Evolutionary conservation across 2,888 invertebrate species (phyloP).

Genomic region (Entomobrya multifasciata): DNA sequence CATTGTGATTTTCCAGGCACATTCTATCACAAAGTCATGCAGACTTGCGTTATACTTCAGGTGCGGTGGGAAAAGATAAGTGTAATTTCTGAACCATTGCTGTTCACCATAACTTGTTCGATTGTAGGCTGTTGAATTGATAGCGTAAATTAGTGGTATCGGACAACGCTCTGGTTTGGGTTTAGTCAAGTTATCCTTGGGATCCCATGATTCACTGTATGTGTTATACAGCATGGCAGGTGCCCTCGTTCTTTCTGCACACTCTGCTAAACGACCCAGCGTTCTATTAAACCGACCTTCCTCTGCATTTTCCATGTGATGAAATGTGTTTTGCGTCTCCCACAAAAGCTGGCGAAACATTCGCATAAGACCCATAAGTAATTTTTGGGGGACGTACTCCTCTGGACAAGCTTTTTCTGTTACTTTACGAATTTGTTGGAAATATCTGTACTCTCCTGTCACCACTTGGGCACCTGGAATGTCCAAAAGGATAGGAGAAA

Average conservation of each 20-base stretch:
- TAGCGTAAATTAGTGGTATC: slow-evolving; percentile 48
- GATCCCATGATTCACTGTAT: slow-evolving; percentile 42
- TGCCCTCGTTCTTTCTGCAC: slow-evolving; percentile 1
- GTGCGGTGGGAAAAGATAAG: slow-evolving; percentile 39
- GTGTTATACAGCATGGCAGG: slow-evolving; percentile 47
- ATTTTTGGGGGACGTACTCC: slow-evolving; percentile 43
- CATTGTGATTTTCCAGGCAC: slow-evolving; percentile 72
- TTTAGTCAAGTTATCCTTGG: not conserved
- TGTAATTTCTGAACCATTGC: slow-evolving; percentile 42
- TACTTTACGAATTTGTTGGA: slow-evolving; percentile 60
- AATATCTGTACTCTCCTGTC: slow-evolving; percentile 62
- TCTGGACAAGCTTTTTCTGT: slow-evolving; percentile 63
- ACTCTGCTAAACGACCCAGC: slow-evolving; percentile 49
- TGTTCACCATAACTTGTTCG: not conserved
- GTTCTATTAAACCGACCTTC: slow-evolving; percentile 55
- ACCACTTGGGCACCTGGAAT: slow-evolving; percentile 17
- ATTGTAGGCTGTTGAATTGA: slow-evolving; percentile 43
- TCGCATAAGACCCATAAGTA: slow-evolving; percentile 67
- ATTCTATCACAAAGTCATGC: slow-evolving; percentile 71
- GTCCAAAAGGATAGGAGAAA: slow-evolving; percentile 63
- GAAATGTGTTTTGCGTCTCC: slow-evolving; percentile 62
- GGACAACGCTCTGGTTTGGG: slow-evolving; percentile 65
- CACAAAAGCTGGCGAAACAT: slow-evolving; percentile 74
- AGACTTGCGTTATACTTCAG: slow-evolving; percentile 67
- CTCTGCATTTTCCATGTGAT: slow-evolving; percentile 53